Evolutionary conservation across 2,113 vertebrate species (phyloP), one percentile per base, ranked within the genome.

Genomic region (Chrysochloris asiatica): DNA sequence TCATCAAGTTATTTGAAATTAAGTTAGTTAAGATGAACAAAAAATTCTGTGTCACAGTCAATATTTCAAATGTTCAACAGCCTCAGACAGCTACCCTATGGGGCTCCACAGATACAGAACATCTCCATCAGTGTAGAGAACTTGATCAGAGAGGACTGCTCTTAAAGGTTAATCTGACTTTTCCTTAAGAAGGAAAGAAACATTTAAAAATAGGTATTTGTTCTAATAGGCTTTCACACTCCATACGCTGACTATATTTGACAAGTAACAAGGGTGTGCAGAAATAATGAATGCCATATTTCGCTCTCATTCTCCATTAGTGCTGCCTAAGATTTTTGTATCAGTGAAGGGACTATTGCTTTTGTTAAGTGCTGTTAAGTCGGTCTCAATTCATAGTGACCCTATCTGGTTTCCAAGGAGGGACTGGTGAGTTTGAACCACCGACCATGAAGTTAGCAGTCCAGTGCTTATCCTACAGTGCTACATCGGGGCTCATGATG

Each of bases 111-210:
- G 16, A 67, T 28, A 4, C 0, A 45, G 28, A 14, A n/a, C 59
- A 63, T 61, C 67, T 54, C n/a, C 61, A 38, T 54, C 28, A 5
- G 22, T 0, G 3, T 21, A 69, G 16, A 78, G 33, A 75, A 33
- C 36, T 85, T 65, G 50, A 1, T 6, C 43, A 10, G 2, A 80
- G 14, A 85, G 4, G 33, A 17, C 8, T 45, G 43, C 8, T 77
- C 52, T 50, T 71, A 1, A 76, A 17, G 16, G 36, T 61, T 50
- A 89, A 36, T 56, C 7, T 72, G n/a, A 47, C 79, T 13, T 76
- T 79, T 56, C 59, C 52, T 45, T 88, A 50, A 72, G 91, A 72
- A 76, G 43, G 33, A 87, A 82, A 91, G 36, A 72, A 91, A 89
- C 11, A 48, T 41, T 33, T 82, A 2, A 36, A 83, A 89, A 79